Evolutionary conservation across 1,140 invertebrate species (phyloP).

Genomic region (Drosophila sp.): DNA sequence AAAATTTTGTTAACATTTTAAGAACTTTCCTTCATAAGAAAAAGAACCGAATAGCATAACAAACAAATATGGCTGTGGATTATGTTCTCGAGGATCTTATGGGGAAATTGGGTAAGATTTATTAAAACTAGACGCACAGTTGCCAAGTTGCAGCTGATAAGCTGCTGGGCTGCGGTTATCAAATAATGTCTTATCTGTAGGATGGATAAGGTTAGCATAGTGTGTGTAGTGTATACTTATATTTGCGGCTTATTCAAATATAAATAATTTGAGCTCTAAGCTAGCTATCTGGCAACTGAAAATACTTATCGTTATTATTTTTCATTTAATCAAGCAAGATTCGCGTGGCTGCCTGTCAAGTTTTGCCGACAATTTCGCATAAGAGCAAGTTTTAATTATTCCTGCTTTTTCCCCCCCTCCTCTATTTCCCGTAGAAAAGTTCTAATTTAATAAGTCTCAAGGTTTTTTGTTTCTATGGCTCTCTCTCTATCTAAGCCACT

Average conservation of each 20-base stretch:
- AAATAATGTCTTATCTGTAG: slow-evolving; percentile 5
- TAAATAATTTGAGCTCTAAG: slow-evolving; percentile 4
- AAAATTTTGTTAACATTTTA: not conserved
- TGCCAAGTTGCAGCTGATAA: slow-evolving; percentile 31
- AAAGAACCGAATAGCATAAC: not conserved
- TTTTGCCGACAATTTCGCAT: slow-evolving; percentile 38
- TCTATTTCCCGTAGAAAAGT: slow-evolving; percentile 15
- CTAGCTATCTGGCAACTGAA: slow-evolving; percentile 8
- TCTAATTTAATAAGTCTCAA: slow-evolving; percentile 66
- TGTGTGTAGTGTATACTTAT: not conserved
- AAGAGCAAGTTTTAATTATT: slow-evolving; percentile 62
- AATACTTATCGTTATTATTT: slow-evolving; percentile 28
- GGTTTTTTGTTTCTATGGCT: slow-evolving; percentile 32
- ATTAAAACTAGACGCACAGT: not conserved
- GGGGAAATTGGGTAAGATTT: slow-evolving; percentile 86
- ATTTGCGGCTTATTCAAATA: slow-evolving; percentile 7
- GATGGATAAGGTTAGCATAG: slow-evolving; percentile 2
- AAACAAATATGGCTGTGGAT: slow-evolving; percentile 85
- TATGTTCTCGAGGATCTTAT: slow-evolving; percentile 87
- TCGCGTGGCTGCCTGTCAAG: slow-evolving; percentile 27
- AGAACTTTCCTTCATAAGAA: slow-evolving; percentile 13
- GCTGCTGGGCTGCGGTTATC: slow-evolving; percentile 37
- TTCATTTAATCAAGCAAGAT: slow-evolving; percentile 20
- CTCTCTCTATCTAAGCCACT: not conserved
- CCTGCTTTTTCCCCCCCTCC: slow-evolving; percentile 24